Base-by-base conservation (phyloP, 2,113 vertebrate genomes). In the Notarius lentiginosus region DNA sequence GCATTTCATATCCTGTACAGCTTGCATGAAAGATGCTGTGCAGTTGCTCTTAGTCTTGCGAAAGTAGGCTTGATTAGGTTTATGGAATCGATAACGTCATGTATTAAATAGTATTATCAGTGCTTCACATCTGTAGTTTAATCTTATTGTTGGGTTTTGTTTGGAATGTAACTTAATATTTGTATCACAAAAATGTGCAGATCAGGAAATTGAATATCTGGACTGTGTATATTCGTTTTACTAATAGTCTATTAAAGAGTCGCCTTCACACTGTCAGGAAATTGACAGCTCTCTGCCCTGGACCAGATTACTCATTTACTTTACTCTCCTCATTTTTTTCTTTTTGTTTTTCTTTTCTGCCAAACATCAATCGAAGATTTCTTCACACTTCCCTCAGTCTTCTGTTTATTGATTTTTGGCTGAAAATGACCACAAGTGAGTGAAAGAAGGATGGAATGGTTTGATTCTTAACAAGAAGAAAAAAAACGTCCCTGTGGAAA, bases 391-490 rank as follows among this genome's bases (percentile, higher is more conserved):
- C 51, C 72, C 65, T 53, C 55, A 22, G 27, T 60, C 30, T 70
- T 79, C 34, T 86, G 80, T 90, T 90, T 85, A 83, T 81, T 27
- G 22, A 41, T 12, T 70, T 84, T 81, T 55, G 17, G 20, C 47
- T 34, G 30, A 86, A 76, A 86, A 73, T 3, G 27, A 80, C 49
- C 56, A 60, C 63, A 75, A 89, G 63, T 82, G 68, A 87, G 65
- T 65, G 89, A 55, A 47, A 87, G 63, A 68, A 53, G 84, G 68
- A 91, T 90, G 82, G 85, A 84, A 72, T 86, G 84, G 83, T 88
- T 89, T 76, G 85, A 79, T 72, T 82, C 65, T 66, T 81, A 89
- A 89, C 84, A 85, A 87, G 70, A 82, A 56, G 22, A 61, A 87
- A 86, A 86, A 86, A 27, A 83, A 83, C 76, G 75, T 83, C 86